Conservation (phyloP, 2,888 invertebrate genomes). For the Pediacus dermestoides region DNA sequence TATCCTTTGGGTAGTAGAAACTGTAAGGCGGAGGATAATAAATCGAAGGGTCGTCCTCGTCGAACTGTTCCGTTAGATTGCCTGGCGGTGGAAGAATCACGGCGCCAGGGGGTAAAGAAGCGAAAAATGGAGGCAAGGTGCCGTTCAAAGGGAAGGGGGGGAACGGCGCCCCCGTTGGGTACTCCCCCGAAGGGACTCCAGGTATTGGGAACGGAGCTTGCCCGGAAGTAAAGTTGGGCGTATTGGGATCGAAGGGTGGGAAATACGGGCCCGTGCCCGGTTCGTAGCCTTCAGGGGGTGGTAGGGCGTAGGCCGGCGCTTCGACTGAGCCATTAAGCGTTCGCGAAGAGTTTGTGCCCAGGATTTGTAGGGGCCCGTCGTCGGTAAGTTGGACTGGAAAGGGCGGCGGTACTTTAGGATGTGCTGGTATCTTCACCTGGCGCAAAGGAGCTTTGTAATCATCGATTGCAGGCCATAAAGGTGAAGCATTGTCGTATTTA, state of each 20-base stretch:
- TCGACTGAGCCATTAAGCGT: conserved; percentile 65
- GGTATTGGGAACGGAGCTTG: conserved; percentile 62
- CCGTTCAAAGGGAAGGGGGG: conserved; percentile 50
- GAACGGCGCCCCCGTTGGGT: conserved; percentile 53
- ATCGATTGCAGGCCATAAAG: conserved; percentile 76
- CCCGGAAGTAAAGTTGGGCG: conserved; percentile 65
- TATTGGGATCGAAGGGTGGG: conserved; percentile 52
- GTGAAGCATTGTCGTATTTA: conserved; percentile 50
- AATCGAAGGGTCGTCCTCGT: conserved; percentile 87
- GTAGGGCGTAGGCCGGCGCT: conserved; percentile 45
- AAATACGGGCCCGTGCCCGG: conserved; percentile 54
- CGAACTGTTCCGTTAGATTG: conserved; percentile 65
- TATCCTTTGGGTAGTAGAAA: conserved; percentile 75
- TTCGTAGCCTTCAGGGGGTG: conserved; percentile 44
- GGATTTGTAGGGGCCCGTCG: conserved; percentile 81
- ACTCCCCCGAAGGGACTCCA: conserved; percentile 55
- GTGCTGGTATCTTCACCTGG: conserved; percentile 72
- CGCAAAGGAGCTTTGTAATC: conserved; percentile 78
- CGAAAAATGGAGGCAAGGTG: conserved; percentile 49
- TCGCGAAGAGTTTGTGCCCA: conserved; percentile 76
- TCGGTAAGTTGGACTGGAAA: conserved; percentile 88
- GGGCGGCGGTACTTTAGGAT: conserved; percentile 85
- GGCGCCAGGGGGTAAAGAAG: conserved; percentile 61
- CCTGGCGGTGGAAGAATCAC: conserved; percentile 52
- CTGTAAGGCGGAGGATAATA: conserved; percentile 91